Evolutionary conservation across 2,888 invertebrate genomes (phyloP), one percentile per base, ranked within the genome.

Genomic region (Drosophila tripunctata): DNA sequence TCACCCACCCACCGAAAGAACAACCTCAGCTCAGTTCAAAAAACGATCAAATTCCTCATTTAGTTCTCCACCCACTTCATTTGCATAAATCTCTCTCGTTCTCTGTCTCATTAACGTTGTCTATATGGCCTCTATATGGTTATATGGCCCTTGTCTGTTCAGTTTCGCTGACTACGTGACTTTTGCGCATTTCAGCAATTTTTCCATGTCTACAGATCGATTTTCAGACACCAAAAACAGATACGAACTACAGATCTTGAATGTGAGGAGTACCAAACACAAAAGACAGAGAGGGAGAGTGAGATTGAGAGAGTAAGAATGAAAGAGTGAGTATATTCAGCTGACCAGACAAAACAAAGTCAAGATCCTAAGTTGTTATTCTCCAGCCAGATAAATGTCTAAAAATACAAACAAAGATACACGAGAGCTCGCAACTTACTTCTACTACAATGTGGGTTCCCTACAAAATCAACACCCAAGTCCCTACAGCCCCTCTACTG

Each of bases 131-230:
- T 15, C 60, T 33, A 68, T 70, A 58, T 74, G 69, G 43, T 60
- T 74, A 67, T 67, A 31, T 50, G 40, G 47, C 36, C n/a, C 50
- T 61, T 78, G 77, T 74, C 75, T 71, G 67, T 69, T 66, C 65
- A 64, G 44, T 81, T 67, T 61, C 7, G 78, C 79, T 71, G 67
- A 67, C 75, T 84, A 83, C 83, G 83, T 83, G 83, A 87, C 83
- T 83, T 83, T 83, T 84, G 62, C 72, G 63, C 66, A 55, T 62
- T 79, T 83, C 74, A 69, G 74, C 70, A 48, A 58, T 52, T 45
- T 55, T 55, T 44, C 44, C 60, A 65, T 64, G 55, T 40, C 65
- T 31, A 50, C 74, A 80, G 81, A 87, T 81, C 87, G 78, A 81
- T 87, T 81, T 81, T 67, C 87, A 78, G 75, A 48, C 75, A 66